A percentile compares a stretch with the other conserved stretches of the same genome.
phyloP scores from a whole-genome alignment of 2,888 invertebrate genomes.

The Drosophila ochracea region DNA sequence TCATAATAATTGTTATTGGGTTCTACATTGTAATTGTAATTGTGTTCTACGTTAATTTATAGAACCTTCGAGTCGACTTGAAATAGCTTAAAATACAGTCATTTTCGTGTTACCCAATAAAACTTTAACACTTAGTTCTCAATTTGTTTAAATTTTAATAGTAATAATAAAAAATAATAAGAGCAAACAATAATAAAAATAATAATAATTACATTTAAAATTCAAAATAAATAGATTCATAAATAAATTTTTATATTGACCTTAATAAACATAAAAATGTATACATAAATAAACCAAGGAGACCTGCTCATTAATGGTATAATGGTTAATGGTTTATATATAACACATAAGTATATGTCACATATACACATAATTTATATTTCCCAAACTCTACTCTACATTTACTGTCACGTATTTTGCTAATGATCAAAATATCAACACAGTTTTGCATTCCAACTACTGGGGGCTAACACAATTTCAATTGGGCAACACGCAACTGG shows the following conservation, averaged over 20 bases:
- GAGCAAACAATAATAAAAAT: too few species aligned
- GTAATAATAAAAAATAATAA: too few species aligned
- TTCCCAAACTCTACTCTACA: not conserved
- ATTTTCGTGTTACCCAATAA: too few species aligned
- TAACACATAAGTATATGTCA: not conserved
- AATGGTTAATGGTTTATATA: not conserved
- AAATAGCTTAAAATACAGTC: not conserved
- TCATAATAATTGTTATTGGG: too few species aligned
- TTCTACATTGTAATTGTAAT: not conserved
- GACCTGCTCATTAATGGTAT: not conserved
- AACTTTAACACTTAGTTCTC: too few species aligned
- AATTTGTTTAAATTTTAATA: too few species aligned
- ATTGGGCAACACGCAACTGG: slow-evolving; percentile 34
- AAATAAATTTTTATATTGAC: too few species aligned
- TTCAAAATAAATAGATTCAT: too few species aligned
- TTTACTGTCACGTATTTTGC: not conserved
- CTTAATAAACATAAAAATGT: not conserved
- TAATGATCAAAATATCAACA: slow-evolving; percentile 3
- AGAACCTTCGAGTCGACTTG: not conserved
- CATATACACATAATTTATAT: not conserved
- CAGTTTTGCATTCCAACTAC: slow-evolving; percentile 22
- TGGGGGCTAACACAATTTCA: slow-evolving; percentile 56
- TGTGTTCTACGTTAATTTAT: not conserved
- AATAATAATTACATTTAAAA: too few species aligned
- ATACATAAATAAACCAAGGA: not conserved